Evolutionary conservation across 2,888 invertebrate species (phyloP).

Genomic region (Spisula subtruncata): DNA sequence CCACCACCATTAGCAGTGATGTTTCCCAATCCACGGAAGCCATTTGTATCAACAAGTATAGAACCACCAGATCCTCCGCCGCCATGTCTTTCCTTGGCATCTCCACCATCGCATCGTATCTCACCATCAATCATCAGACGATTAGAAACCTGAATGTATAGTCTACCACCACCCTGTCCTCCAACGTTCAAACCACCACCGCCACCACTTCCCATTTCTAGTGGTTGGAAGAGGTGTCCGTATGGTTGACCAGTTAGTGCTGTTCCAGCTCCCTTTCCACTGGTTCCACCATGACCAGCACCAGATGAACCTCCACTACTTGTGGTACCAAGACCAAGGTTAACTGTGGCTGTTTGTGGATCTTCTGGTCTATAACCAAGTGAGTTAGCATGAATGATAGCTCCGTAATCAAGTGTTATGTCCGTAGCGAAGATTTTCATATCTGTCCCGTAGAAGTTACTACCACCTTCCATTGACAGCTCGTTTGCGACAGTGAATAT

Average conservation of each 20-base stretch:
- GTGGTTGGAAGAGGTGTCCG: conserved; percentile 80
- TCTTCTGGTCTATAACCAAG: conserved; percentile 76
- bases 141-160: conserved; percentile 74
- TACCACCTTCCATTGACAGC: conserved; percentile 80
- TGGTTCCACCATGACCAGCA: conserved; percentile 81
- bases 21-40: conserved; percentile 78
- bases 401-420: conserved; percentile 80
- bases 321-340: conserved; percentile 75
- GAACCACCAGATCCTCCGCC: conserved; percentile 82
- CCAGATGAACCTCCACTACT: conserved; percentile 78
- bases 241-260: conserved; percentile 78
- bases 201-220: conserved; percentile 78
- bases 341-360: conserved; percentile 51
- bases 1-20: conserved; percentile 81
- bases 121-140: conserved; percentile 78
- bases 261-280: conserved; percentile 77
- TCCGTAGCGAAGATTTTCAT: conserved; percentile 73
- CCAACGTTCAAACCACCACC: conserved; percentile 73
- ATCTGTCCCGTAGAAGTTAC: conserved; percentile 75
- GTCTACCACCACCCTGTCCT: conserved; percentile 78
- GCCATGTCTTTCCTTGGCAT: conserved; percentile 66
- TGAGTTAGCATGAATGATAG: conserved; percentile 75
- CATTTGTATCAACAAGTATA: conserved; percentile 72
- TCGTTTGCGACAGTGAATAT: conserved; percentile 66
- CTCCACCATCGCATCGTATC: conserved; percentile 76